Percentiles rank a stretch among this genome's conserved stretches.
phyloP scores from a whole-genome alignment of 2,797 vertebrate genomes.

The Malacoctenus gilli region DNA sequence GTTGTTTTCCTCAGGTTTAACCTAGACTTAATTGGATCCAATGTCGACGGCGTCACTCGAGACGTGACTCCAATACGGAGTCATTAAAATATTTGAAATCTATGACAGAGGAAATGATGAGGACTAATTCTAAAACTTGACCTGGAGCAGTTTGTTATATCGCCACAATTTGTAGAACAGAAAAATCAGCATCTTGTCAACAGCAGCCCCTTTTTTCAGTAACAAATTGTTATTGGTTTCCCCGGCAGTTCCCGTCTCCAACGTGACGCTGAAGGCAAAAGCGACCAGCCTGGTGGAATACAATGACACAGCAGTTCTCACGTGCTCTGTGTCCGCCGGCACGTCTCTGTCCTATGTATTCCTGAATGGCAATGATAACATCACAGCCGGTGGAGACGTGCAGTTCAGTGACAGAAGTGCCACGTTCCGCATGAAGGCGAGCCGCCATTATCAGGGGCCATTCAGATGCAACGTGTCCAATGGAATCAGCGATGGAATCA shows the following conservation, averaged over 20 bases:
- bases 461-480: conserved; percentile 75
- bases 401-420: conserved; percentile 42
- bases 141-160: no score
- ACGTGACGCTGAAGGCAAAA: conserved; percentile 51
- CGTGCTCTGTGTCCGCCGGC: conserved; percentile 66
- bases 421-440: conserved; percentile 59
- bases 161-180: no score
- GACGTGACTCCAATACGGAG: no score
- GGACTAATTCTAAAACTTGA: no score
- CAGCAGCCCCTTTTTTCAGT: no score
- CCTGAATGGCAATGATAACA: conserved; percentile 53
- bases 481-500: conserved; percentile 56
- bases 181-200: no score
- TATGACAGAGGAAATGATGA: no score
- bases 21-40: no score
- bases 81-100: no score
- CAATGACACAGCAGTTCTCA: conserved; percentile 70
- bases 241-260: conserved; percentile 69
- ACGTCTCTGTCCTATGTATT: conserved; percentile 62
- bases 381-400: conserved; percentile 19
- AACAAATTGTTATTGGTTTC: no score
- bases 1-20: no score
- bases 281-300: conserved; percentile 70
- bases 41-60: no score
- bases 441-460: conserved; percentile 59